Evolutionary conservation across 1,140 invertebrate genomes (phyloP).

Genomic region (Riptortus pedestris): DNA sequence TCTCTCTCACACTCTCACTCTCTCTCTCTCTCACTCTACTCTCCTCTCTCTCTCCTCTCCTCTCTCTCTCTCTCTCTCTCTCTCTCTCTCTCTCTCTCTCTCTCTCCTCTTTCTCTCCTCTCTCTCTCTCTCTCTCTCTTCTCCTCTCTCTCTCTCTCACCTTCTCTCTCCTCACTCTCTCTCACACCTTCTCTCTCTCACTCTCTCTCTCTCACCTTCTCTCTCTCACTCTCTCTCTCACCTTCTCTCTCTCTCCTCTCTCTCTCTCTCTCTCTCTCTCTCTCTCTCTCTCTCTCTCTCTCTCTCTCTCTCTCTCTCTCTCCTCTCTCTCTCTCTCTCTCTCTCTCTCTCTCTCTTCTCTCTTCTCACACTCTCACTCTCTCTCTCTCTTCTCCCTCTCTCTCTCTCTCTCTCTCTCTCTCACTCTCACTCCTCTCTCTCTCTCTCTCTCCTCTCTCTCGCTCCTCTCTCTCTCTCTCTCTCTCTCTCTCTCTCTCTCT

Average conservation of each 20-base stretch:
- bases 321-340: neutral
- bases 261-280: neutral
- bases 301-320: neutral
- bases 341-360: too few relatives aligned
- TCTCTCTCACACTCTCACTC: slow-evolving; percentile 5
- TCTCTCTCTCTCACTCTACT: slow-evolving; percentile 3
- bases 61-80: slow-evolving; percentile 7
- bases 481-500: too few relatives aligned
- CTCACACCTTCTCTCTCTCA: neutral
- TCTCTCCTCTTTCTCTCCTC: neutral
- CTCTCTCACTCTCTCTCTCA: slow-evolving; percentile 2
- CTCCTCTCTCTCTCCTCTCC: neutral
- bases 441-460: too few relatives aligned
- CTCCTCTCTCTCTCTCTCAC: neutral
- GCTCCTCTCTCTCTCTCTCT: too few relatives aligned
- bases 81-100: neutral
- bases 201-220: neutral
- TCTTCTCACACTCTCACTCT: too few relatives aligned
- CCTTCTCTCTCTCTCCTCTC: neutral
- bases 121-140: neutral
- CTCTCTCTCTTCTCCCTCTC: too few relatives aligned
- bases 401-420: too few relatives aligned
- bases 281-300: slow-evolving; percentile 1
- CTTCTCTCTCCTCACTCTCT: neutral
- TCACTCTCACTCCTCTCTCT: too few relatives aligned